phyloP scores from a whole-genome alignment of 30 jellyfish, hydroid and myxozoan species.

The Pelagia noctiluca region DNA sequence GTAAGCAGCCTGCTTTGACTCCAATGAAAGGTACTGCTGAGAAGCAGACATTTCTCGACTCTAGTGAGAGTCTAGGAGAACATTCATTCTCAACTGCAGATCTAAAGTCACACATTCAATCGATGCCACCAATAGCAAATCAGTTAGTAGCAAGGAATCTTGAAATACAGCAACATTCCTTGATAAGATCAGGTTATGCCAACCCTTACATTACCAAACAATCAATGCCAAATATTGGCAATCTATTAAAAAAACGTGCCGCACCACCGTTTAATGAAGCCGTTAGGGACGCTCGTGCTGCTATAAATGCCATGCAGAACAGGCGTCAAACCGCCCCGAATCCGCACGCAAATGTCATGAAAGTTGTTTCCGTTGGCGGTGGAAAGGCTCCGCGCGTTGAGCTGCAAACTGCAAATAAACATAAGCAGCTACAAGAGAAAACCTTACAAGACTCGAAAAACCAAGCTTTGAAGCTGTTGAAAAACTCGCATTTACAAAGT shows the following conservation, averaged over 20 bases:
- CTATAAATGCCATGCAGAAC: constrained; percentile 26
- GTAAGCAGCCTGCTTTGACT: too few species aligned
- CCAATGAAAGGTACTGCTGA: background rate
- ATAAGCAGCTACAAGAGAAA: constrained; percentile 39
- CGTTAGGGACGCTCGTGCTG: constrained; percentile 60
- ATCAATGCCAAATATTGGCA: background rate
- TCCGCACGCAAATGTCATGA: constrained; percentile 9
- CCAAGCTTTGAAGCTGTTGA: constrained; percentile 66
- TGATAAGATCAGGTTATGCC: background rate
- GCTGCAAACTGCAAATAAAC: background rate
- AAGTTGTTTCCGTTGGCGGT: background rate
- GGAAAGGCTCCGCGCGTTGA: constrained; percentile 16
- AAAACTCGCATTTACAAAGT: constrained; percentile 12
- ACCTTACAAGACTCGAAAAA: constrained; percentile 62
- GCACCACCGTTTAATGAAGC: constrained; percentile 50
- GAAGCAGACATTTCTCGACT: constrained; percentile 31
- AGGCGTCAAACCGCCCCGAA: constrained; percentile 2
- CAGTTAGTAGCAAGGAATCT: background rate
- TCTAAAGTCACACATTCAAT: constrained; percentile 17
- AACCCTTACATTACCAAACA: background rate
- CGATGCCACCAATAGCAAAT: background rate
- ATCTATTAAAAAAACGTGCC: constrained; percentile 13
- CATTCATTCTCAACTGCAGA: constrained; percentile 62
- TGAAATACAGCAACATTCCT: background rate
- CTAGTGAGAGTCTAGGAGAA: constrained; percentile 60